Base-by-base conservation (phyloP, 2,797 vertebrate genomes). In the Yasuhikotakia modesta region DNA sequence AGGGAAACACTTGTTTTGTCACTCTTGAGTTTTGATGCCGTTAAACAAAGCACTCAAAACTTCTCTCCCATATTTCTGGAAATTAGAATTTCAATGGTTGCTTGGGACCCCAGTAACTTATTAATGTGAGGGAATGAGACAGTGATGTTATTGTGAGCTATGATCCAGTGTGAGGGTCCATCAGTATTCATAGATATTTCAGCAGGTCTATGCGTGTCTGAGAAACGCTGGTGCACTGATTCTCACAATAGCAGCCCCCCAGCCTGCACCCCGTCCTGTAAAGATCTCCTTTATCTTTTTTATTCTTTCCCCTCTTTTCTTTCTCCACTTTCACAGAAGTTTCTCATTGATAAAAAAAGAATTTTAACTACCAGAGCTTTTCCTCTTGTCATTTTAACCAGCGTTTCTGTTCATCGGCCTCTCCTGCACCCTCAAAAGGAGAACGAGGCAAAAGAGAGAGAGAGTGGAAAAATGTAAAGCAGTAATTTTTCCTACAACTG, bases 401-500 rank as follows among this genome's bases (percentile, higher is more conserved):
- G 27, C 27, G 27, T 60, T 55, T 22, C 53, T 55, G 19, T 55
- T 27, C 22, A 13, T 27, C 22, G 4, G 22, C 57, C 24, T 63
- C 60, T 63, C 60, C 30, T 35, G 60, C 30, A 35, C 21, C 6
- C 8, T 58, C 89, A 63, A 88, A 89, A 80, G 86, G 82, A 80
- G 83, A 69, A 88, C 85, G 87, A 84, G 88, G 90, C 92, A 30
- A 45, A 58, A 39, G 35, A 35, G 32, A 87, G 88, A 91, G 85
- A 87, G 86, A 90, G 90, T 89, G 85, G 89, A 91, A 93, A 87
- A 83, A 91, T 91, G 89, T 91, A 92, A 92, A 92, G 92, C 91
- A 89, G 90, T 94, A 93, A 94, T 94, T 94, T 94, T 94, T 94
- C 92, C 91, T 93, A 94, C 93, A 94, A 92, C 92, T 94, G 93